These are phyloP conservation scores for Balearica regulorum DNA, from an alignment of 2,797 vertebrate genomes.

Conservation along the genomic window DNA sequence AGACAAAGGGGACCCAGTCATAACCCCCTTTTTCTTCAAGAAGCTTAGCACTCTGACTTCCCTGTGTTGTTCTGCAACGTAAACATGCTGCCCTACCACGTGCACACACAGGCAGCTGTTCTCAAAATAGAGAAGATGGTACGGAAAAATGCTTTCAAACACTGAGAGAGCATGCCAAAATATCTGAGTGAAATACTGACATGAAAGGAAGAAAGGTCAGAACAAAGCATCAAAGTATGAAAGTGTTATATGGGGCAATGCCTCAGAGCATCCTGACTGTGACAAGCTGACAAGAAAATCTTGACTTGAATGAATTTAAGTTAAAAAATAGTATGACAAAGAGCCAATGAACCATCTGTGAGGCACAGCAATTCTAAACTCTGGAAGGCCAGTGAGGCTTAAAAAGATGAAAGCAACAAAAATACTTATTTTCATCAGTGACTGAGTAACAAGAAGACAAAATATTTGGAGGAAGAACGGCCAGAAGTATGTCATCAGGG, in stretches of 20 bases:
- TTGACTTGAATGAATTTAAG: background rate
- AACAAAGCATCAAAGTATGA: background rate
- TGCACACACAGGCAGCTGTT: background rate
- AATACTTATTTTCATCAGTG: background rate
- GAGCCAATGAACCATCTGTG: background rate
- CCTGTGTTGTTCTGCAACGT: background rate
- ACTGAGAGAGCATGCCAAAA: background rate
- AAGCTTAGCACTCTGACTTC: background rate
- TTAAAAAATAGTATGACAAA: background rate
- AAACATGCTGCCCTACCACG: background rate
- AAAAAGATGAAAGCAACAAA: background rate
- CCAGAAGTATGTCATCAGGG: background rate
- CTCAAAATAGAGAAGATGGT: background rate
- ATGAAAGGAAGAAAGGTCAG: background rate
- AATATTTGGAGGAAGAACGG: background rate
- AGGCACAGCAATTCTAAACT: background rate
- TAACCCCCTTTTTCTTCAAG: background rate
- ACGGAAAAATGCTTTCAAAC: background rate
- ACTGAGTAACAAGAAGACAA: background rate
- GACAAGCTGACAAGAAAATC: conserved; percentile 8
- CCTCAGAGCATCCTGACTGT: background rate
- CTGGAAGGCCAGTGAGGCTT: background rate
- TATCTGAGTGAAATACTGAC: background rate
- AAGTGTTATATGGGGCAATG: background rate
- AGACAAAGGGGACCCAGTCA: background rate